A percentile compares a stretch with the other conserved stretches of the same genome.
Conservation (phyloP, 2,113 vertebrate genomes). For the Gallinago undulata region DNA sequence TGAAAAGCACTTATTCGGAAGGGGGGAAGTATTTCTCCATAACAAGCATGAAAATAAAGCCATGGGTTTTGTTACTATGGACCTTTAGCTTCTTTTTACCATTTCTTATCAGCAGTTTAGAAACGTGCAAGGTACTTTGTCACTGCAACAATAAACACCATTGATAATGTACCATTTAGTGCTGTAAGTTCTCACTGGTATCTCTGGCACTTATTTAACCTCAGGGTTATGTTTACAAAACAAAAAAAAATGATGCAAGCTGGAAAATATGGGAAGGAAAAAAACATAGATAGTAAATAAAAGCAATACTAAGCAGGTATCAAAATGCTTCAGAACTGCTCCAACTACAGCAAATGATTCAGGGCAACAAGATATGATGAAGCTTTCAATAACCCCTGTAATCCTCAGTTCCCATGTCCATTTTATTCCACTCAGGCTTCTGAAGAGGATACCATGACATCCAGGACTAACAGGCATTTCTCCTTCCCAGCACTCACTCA, state of each 20-base stretch:
- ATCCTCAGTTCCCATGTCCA: not conserved
- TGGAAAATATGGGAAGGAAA: not conserved
- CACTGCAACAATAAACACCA: not conserved
- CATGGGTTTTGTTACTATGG: not conserved
- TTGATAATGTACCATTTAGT: not conserved
- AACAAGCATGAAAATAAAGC: not conserved
- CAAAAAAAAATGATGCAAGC: not conserved
- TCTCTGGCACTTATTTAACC: not conserved
- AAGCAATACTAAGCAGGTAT: accelerated
- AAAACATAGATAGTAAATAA: not conserved
- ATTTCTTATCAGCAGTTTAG: not conserved
- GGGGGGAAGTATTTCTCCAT: not conserved
- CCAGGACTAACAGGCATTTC: not conserved
- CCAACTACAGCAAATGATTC: not conserved
- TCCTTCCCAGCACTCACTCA: not conserved
- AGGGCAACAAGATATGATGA: not conserved
- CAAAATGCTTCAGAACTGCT: not conserved
- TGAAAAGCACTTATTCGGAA: not conserved
- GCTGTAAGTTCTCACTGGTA: not conserved
- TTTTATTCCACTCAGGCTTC: not conserved
- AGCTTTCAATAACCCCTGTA: not conserved
- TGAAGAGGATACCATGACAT: not conserved
- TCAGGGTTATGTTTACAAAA: not conserved
- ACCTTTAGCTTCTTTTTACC: not conserved
- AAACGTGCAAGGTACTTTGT: not conserved